Conservation (phyloP, 1,140 invertebrate species). For the Aphaenogaster floridana region DNA sequence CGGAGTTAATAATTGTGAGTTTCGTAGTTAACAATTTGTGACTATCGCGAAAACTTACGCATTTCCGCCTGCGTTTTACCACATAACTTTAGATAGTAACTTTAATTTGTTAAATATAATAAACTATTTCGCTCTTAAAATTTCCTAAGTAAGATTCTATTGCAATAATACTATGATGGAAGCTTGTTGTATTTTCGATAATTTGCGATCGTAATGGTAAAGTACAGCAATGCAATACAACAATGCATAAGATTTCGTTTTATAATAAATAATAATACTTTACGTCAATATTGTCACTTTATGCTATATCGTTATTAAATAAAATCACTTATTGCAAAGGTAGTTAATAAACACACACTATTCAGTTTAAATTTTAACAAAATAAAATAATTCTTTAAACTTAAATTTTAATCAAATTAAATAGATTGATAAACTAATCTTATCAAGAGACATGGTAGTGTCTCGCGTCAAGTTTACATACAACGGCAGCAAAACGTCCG, state of each 20-base stretch:
- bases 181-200: too few species aligned
- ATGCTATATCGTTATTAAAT: background rate
- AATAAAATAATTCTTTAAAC: background rate
- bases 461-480: too few species aligned
- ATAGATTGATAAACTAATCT: background rate
- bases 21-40: background rate
- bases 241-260: too few species aligned
- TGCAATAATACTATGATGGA: background rate
- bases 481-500: too few species aligned
- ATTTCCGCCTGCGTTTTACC: background rate
- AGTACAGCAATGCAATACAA: too few species aligned
- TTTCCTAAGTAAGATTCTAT: background rate
- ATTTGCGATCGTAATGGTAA: too few species aligned
- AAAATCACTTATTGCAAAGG: background rate
- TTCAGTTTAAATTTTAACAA: background rate
- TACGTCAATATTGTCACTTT: background rate
- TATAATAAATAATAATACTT: background rate
- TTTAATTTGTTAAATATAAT: background rate
- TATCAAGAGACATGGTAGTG: too few species aligned
- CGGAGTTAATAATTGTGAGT: background rate
- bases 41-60: background rate
- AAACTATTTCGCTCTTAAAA: background rate
- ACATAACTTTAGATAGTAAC: background rate
- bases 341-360: background rate
- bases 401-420: background rate